Evolutionary conservation across 2,888 invertebrate species (phyloP).

Genomic region (Cenopis cana): DNA sequence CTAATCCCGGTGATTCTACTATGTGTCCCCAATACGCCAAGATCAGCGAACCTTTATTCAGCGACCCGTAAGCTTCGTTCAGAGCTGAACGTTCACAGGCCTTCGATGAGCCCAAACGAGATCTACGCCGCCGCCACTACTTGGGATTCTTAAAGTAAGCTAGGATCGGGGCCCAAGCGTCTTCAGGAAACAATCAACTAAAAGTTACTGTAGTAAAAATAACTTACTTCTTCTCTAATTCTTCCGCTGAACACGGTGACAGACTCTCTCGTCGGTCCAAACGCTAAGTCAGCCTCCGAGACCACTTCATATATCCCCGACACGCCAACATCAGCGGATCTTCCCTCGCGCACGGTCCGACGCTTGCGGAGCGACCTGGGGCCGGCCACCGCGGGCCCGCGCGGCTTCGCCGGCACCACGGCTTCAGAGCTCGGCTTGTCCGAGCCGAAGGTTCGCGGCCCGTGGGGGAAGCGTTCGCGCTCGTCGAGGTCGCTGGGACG

Average conservation of each 20-base stretch:
- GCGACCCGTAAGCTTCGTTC: neutral
- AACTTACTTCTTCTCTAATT: conserved; percentile 90
- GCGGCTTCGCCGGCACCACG: conserved; percentile 80
- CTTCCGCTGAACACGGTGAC: conserved; percentile 95
- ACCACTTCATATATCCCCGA: conserved; percentile 96
- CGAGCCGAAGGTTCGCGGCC: conserved; percentile 88
- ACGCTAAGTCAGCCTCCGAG: conserved; percentile 95
- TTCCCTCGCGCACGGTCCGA: conserved; percentile 88
- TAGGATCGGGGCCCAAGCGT: neutral
- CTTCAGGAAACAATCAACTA: neutral
- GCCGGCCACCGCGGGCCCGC: conserved; percentile 83
- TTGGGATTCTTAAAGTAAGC: no score
- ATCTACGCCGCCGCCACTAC: no score
- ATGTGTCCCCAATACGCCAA: neutral
- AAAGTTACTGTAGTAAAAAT: neutral
- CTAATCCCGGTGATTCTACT: no score
- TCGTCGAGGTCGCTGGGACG: conserved; percentile 83
- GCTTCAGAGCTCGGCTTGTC: conserved; percentile 70
- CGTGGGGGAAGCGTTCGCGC: conserved; percentile 91
- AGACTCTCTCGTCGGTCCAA: conserved; percentile 93
- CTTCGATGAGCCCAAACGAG: no score
- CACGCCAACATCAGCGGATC: conserved; percentile 95
- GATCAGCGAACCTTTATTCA: neutral
- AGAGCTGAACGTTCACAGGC: neutral
- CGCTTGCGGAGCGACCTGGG: conserved; percentile 85